These are phyloP conservation scores for Trichomalopsis sarcophagae DNA, from an alignment of 1,140 invertebrate genomes.

Conservation along the genomic window DNA sequence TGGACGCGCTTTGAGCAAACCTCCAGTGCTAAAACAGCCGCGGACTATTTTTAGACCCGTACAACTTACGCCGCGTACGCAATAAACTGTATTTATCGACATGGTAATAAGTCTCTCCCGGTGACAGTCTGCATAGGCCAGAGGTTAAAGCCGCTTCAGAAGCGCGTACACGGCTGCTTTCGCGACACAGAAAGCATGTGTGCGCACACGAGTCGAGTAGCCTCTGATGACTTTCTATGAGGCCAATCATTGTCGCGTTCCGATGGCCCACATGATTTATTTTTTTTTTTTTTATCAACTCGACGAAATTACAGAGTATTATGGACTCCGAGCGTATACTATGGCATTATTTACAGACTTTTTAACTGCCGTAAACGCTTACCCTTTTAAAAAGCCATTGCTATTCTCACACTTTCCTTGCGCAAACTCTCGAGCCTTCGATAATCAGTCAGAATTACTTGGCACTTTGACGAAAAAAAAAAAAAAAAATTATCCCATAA, in stretches of 20 bases:
- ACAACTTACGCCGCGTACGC: background rate
- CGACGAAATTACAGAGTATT: too few relatives aligned
- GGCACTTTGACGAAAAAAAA: background rate
- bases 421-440: too few relatives aligned
- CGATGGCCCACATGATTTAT: background rate
- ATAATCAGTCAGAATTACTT: background rate
- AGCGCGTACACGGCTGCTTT: background rate
- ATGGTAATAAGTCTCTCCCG: background rate
- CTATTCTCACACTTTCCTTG: too few relatives aligned
- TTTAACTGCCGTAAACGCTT: too few relatives aligned
- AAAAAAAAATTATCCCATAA: background rate
- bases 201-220: background rate
- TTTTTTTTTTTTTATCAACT: too few relatives aligned
- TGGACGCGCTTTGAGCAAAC: too few relatives aligned
- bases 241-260: conserved; percentile 10
- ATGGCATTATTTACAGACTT: too few relatives aligned
- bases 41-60: background rate
- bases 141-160: conserved; percentile 5
- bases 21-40: too few relatives aligned
- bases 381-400: too few relatives aligned
- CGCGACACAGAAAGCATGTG: background rate
- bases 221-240: conserved; percentile 15
- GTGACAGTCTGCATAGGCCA: background rate
- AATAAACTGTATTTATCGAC: conserved; percentile 8
- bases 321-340: too few relatives aligned